These are phyloP conservation scores for Callimorpha dominula DNA, from an alignment of 2,888 invertebrate genomes.

Conservation along the genomic window DNA sequence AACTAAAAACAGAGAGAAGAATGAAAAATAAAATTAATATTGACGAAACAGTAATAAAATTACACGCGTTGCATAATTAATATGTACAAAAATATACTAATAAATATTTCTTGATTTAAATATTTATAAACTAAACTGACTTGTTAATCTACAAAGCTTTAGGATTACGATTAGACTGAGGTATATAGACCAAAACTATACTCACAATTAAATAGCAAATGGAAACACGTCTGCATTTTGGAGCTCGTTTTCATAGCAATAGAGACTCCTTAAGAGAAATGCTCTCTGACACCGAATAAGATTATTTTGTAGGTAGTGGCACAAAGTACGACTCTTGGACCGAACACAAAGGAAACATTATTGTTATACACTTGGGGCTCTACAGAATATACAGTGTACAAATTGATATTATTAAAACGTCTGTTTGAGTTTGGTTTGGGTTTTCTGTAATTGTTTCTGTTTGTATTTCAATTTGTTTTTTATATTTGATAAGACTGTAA, in stretches of 20 bases:
- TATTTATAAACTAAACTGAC: no score
- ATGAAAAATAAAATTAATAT: no score
- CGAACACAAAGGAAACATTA: slow-evolving; percentile 51
- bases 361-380: slow-evolving; percentile 36
- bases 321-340: slow-evolving; percentile 54
- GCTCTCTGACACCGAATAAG: slow-evolving; percentile 54
- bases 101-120: no score
- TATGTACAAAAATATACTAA: no score
- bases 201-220: slow-evolving; percentile 15
- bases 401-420: slow-evolving; percentile 48
- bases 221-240: not conserved
- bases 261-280: slow-evolving; percentile 34
- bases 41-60: no score
- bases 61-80: no score
- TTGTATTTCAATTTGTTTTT: slow-evolving; percentile 12
- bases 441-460: slow-evolving; percentile 20
- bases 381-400: slow-evolving; percentile 26
- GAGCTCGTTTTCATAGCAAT: slow-evolving; percentile 17
- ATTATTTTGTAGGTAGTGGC: slow-evolving; percentile 60
- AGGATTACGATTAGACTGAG: no score
- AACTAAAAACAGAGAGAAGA: no score
- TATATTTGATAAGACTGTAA: not conserved
- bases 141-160: no score
- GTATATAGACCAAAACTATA: not conserved
- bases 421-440: slow-evolving; percentile 27